These are phyloP conservation scores for Cydia fagiglandana DNA, from an alignment of 1,140 invertebrate genomes.

Conservation along the genomic window DNA sequence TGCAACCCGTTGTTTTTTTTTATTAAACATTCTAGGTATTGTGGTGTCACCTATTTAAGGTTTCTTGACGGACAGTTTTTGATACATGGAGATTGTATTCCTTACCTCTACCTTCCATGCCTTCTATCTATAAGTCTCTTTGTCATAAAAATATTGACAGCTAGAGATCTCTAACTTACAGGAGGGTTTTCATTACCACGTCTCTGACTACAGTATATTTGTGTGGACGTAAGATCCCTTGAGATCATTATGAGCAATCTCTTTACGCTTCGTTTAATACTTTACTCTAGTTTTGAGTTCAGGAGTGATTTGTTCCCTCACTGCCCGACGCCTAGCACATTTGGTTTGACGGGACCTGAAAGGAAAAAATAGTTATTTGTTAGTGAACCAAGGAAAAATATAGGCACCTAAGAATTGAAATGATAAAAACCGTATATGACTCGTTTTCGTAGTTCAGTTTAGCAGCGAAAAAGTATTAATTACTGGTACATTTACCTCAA, in stretches of 20 bases:
- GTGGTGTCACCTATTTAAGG: no score
- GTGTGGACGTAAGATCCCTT: conserved; percentile 62
- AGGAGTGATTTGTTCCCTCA: conserved; percentile 43
- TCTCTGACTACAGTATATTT: conserved; percentile 51
- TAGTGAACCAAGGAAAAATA: not conserved
- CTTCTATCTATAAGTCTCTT: not conserved
- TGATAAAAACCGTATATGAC: no score
- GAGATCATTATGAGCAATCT: conserved; percentile 64
- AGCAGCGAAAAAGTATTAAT: not conserved
- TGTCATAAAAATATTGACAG: conserved; percentile 17
- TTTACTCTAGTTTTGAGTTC: conserved; percentile 17
- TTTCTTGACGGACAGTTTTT: no score
- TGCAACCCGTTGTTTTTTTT: no score
- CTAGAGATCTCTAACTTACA: conserved; percentile 34
- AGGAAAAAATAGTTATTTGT: conserved; percentile 15
- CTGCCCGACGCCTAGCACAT: conserved; percentile 43
- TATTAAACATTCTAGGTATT: no score
- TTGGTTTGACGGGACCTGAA: conserved; percentile 60
- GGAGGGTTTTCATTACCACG: conserved; percentile 60
- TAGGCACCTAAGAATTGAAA: not conserved
- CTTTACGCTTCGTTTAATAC: conserved; percentile 37
- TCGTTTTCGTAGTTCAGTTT: no score
- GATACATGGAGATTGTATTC: no score
- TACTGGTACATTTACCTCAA: not conserved
- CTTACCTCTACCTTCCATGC: no score